Evolutionary conservation across 2,113 vertebrate species (phyloP).

Genomic region (Macroglossus sobrinus): DNA sequence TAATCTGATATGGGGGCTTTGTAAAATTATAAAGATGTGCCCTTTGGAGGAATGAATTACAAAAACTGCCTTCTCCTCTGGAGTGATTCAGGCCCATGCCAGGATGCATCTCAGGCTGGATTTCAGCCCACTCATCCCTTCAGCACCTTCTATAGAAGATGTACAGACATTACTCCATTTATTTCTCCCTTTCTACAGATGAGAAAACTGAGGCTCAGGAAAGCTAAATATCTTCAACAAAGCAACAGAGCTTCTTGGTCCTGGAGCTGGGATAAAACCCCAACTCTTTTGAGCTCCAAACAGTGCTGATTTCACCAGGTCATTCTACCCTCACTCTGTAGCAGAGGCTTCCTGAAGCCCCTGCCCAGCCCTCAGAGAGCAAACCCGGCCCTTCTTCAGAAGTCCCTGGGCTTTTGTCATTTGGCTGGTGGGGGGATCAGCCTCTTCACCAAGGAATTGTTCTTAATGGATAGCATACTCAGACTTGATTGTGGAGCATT

Average conservation of each 20-base stretch:
- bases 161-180: neutral
- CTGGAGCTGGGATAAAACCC: neutral
- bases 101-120: neutral
- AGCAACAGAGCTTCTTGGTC: neutral
- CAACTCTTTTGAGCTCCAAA: neutral
- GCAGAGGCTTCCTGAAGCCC: neutral
- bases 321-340: neutral
- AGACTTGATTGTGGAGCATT: neutral
- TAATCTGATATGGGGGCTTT: neutral
- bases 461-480: neutral
- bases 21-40: neutral
- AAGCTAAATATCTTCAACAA: neutral
- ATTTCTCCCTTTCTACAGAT: neutral
- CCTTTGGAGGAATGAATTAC: neutral
- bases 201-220: neutral
- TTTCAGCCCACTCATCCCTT: neutral
- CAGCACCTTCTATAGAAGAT: neutral
- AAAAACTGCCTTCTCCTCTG: neutral
- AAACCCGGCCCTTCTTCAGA: neutral
- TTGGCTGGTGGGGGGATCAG: neutral
- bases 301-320: too few species aligned
- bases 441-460: neutral
- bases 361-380: neutral
- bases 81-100: neutral
- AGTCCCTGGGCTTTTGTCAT: neutral